A percentile compares a stretch with the other conserved stretches of the same genome.
phyloP scores from a whole-genome alignment of 2,797 vertebrate species.

The Danio jaintianensis region DNA sequence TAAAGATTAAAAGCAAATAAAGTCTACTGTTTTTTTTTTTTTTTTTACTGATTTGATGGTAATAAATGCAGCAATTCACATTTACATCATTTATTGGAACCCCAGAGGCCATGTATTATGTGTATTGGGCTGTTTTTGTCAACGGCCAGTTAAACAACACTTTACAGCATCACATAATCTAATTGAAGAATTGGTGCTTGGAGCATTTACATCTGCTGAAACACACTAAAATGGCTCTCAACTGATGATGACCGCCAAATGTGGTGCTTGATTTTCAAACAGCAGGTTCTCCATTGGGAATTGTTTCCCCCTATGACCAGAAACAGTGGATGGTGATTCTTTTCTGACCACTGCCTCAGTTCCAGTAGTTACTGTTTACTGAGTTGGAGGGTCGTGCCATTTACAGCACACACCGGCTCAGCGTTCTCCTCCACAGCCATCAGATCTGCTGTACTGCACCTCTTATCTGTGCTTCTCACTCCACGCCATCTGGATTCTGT shows the following conservation, averaged over 20 bases:
- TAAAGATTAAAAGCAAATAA: too few species aligned
- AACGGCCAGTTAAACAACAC: not conserved
- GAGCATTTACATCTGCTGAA: not conserved
- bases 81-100: not conserved
- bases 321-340: not conserved
- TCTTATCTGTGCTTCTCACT: slow-evolving; percentile 16
- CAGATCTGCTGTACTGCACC: slow-evolving; percentile 2
- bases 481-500: slow-evolving; percentile 4
- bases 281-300: not conserved
- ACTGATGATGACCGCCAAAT: not conserved
- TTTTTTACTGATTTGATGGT: not conserved
- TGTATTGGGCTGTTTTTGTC: not conserved
- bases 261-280: not conserved
- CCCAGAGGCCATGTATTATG: not conserved
- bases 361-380: slow-evolving; percentile 20
- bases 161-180: not conserved
- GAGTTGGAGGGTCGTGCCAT: slow-evolving; percentile 21
- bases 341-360: not conserved
- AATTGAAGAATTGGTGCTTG: not conserved
- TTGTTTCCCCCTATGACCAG: not conserved
- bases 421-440: not conserved
- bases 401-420: not conserved
- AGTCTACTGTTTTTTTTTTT: too few species aligned
- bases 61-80: not conserved
- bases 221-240: not conserved